Conservation (phyloP, 2,888 invertebrate species). For the Drosophila mulleri region DNA sequence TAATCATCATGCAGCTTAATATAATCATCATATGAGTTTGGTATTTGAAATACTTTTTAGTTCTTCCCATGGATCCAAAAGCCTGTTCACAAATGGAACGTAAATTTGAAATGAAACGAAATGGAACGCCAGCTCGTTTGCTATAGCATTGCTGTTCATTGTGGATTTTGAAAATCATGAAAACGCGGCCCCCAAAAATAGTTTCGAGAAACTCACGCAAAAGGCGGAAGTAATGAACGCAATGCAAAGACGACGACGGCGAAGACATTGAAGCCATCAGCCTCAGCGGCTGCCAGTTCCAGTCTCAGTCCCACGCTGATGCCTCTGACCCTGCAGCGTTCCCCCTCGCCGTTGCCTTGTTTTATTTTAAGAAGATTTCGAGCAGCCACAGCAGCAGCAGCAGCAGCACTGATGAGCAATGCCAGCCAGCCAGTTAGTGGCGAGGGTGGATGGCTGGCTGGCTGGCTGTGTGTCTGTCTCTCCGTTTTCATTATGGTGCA, state of each 20-base stretch:
- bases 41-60: neutral
- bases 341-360: slow-evolving; percentile 46
- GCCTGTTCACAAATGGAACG: neutral
- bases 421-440: slow-evolving; percentile 57
- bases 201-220: slow-evolving; percentile 63
- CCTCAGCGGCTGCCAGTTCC: slow-evolving; percentile 41
- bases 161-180: slow-evolving; percentile 37
- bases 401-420: slow-evolving; percentile 68
- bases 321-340: slow-evolving; percentile 46
- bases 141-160: slow-evolving; percentile 43
- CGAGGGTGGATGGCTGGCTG: slow-evolving; percentile 36
- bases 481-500: slow-evolving; percentile 46
- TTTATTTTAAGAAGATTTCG: slow-evolving; percentile 77
- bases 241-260: slow-evolving; percentile 42
- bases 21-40: too few species aligned
- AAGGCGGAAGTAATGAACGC: slow-evolving; percentile 75
- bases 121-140: slow-evolving; percentile 21
- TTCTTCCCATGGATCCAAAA: neutral
- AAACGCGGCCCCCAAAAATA: slow-evolving; percentile 62
- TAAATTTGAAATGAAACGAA: slow-evolving; percentile 36
- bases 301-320: slow-evolving; percentile 41
- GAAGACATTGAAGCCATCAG: slow-evolving; percentile 39
- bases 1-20: neutral
- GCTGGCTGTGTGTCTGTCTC: slow-evolving; percentile 34
- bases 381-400: slow-evolving; percentile 49